These are phyloP conservation scores for Epirrhoe tristata DNA, from an alignment of 2,888 invertebrate genomes.

Conservation along the genomic window DNA sequence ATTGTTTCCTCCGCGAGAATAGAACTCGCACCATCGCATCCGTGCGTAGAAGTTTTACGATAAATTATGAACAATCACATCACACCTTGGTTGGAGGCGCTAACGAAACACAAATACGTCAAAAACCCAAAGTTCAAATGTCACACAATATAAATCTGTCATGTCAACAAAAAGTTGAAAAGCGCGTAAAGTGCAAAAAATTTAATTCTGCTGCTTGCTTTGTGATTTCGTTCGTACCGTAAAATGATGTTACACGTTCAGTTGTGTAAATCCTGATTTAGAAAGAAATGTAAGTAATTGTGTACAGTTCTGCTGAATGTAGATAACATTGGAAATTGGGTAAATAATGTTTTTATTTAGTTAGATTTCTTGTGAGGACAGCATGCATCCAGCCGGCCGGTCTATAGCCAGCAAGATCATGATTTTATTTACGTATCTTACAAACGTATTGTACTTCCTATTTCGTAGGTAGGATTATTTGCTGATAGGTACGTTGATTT, in stretches of 20 bases:
- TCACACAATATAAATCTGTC: neutral
- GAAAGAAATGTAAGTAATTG: slow-evolving; percentile 24
- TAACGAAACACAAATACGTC: slow-evolving; percentile 4
- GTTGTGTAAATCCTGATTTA: slow-evolving; percentile 12
- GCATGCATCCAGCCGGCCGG: neutral
- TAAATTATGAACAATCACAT: too few species aligned
- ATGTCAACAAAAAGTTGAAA: slow-evolving; percentile 20
- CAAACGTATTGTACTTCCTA: neutral
- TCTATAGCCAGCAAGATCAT: neutral
- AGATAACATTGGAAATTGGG: neutral
- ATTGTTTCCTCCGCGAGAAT: too few species aligned
- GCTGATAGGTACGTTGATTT: too few species aligned
- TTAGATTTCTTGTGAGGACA: neutral
- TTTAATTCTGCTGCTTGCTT: slow-evolving; percentile 25
- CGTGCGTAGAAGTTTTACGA: too few species aligned
- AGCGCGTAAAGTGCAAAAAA: slow-evolving; percentile 21
- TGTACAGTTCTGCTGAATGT: neutral
- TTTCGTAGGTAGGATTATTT: neutral
- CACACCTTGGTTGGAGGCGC: too few species aligned
- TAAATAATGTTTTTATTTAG: neutral
- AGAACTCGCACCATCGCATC: too few species aligned
- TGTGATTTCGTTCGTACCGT: slow-evolving; percentile 4
- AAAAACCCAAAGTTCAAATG: slow-evolving; percentile 1
- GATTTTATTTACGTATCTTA: neutral
- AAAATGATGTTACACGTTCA: slow-evolving; percentile 13